Evolutionary conservation across 2,113 vertebrate genomes (phyloP), one percentile per base, ranked within the genome.

Genomic region (Spea multiplicata): DNA sequence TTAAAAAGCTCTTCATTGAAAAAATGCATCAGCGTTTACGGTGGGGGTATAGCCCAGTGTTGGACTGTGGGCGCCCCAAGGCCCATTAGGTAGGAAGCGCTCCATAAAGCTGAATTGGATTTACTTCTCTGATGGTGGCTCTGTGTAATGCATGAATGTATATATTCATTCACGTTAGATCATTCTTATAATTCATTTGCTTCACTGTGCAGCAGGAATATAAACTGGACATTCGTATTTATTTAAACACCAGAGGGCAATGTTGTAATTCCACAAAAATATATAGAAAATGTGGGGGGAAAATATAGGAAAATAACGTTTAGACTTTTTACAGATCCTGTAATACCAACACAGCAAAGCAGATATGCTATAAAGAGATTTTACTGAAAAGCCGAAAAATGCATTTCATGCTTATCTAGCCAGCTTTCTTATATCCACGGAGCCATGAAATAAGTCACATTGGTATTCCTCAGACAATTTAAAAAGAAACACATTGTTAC

Each of bases 381-480:
- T 66, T 62, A 66, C 59, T 17, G 13, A 67, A 61, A 67, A 49
- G 74, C n/a, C 49, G 62, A 83, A 87, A 84, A 83, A 87, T 82
- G 74, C 80, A 52, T 84, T 87, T 86, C 3, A 5, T 72, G 71
- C 86, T 89, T 84, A 83, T 88, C 83, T 81, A 76, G 77, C 82
- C 83, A 76, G 86, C 86, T 88, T 85, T 83, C 87, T 71, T 13
- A 82, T 86, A 86, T 86, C 86, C 81, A 86, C 5, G 81, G 82
- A 84, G 85, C 75, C 82, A 81, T 3, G 14, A 86, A 88, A 84
- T 59, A 82, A 75, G 52, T 30, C 65, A 75, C 64, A 55, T 66
- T 55, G 16, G 49, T 66, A 75, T 53, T 75, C 62, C 44, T 48
- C 10, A 75, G 7, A 66, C 49, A 55, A 12, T 1, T 30, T 47